Base-by-base conservation (phyloP, 2,888 invertebrate species). In the Drepanosiphum platanoidis region DNA sequence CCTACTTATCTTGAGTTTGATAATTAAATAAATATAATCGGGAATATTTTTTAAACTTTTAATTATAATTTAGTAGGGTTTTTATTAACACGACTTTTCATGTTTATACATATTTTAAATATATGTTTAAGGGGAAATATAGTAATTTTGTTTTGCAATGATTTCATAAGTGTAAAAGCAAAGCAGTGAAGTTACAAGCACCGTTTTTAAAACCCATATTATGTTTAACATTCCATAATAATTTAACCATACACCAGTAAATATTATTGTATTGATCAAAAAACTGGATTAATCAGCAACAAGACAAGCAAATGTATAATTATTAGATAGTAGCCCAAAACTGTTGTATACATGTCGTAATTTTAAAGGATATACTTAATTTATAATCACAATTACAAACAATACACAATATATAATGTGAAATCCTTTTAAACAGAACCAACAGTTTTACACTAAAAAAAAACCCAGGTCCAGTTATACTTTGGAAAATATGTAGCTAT, bases 141-240 rank as follows among this genome's bases (percentile, higher is more conserved):
- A 36, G 39, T 82, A 42, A 61, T 71, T 71, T 82, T 61, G 30
- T 61, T 80, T 70, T 61, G 58, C 70, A 32, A 83, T 83, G 66
- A 83, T 74, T 58, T 68, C 70, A 30, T 36, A 75, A 46, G 36
- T 66, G 61, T 66, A 74, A 83, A 84, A 84, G 84, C 77, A 70
- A 77, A 84, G 75, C 84, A 84, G 58, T 77, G 77, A 77, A 77
- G 68, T 39, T n/a, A 52, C n/a, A 84, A 84, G 84, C 68, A 77
- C 46, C 34, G 1, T 52, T 58, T 75, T n/a, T 39, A 3, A 77
- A 58, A 52, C 27, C 74, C 22, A 0, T 52, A 75, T 83, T 74
- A 52, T 66, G 46, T 66, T 34, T 3, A 64, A 77, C 68, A 84
- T 58, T 58, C 34, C 36, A 46, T 27, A 84, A 84, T 27, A 34